Evolutionary conservation across 1,140 invertebrate genomes (phyloP), one percentile per base, ranked within the genome.

Genomic region (Pomacea maculata): DNA sequence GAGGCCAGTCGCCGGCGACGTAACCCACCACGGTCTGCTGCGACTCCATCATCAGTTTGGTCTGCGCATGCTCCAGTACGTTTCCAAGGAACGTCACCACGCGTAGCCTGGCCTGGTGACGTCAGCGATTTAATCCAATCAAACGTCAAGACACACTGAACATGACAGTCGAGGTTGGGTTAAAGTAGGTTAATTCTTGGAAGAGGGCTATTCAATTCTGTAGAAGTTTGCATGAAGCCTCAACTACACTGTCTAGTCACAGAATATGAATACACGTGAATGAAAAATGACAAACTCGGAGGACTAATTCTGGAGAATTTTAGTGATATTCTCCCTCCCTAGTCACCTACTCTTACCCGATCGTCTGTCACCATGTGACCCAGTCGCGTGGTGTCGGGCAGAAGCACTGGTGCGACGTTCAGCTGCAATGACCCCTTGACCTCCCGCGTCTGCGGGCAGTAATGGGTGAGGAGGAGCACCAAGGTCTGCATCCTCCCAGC

Each of bases 81-180:
- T 77, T 34, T 0, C 76, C 76, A 71, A 82, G 71, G 19, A 82
- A 73, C 29, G 75, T 78, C 75, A 82, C 81, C 57, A 78, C 77
- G n/a, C 72, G 68, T 34, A 82, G 52, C 4, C 81, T 54, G 1
- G 75, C 76, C 75, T 76, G 75, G 15, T 19, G 72, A 45, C 34
- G 34, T 45, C 34, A 45, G 34, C 34, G 34, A 1, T 45, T 45
- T 45, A 45, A 45, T 45, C 34, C 34, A 45, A 45, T 45, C 34
- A 45, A 45, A 6, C 0, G 25, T 25, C 25, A 25, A 45, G 3
- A 45, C 34, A 45, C 34, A 1, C 34, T 45, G 34, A 45, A 1
- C 5, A 6, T 45, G 2, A 4, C 34, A 45, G 34, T 2, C 6
- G 0, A 25, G 25, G 25, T 25, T 45, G 34, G 1, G 1, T 45